Evolutionary conservation across 2,888 invertebrate genomes (phyloP).

Genomic region (Dilophus febrilis): DNA sequence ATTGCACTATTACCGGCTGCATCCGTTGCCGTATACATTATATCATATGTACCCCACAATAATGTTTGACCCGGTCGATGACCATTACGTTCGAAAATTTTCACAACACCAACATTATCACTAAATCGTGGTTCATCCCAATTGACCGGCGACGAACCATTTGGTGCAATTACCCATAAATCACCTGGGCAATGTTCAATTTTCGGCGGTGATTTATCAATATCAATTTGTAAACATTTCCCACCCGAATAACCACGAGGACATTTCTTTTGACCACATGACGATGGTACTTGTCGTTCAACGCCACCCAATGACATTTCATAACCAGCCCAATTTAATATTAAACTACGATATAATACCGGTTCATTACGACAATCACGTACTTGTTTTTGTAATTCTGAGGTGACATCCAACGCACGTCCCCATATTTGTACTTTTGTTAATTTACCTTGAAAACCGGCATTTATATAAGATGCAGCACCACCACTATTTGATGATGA

Average conservation of each 20-base stretch:
- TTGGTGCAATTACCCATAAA: conserved; percentile 83
- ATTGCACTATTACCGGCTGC: conserved; percentile 80
- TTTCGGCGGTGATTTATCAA: conserved; percentile 71
- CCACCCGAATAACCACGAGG: conserved; percentile 72
- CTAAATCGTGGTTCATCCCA: conserved; percentile 88
- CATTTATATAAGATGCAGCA: conserved; percentile 60
- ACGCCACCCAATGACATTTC: conserved; percentile 78
- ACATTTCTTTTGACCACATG: conserved; percentile 79
- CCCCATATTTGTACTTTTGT: conserved; percentile 93
- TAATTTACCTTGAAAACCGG: conserved; percentile 89
- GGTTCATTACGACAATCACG: conserved; percentile 84
- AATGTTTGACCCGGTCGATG: conserved; percentile 76
- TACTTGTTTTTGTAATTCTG: conserved; percentile 86
- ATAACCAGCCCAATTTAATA: conserved; percentile 87
- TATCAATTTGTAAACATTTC: conserved; percentile 68
- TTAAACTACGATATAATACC: conserved; percentile 67
- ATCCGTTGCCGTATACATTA: conserved; percentile 87
- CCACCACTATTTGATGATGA: too few relatives aligned
- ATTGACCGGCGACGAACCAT: conserved; percentile 73
- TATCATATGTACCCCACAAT: conserved; percentile 80
- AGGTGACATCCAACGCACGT: conserved; percentile 74
- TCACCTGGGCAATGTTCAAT: conserved; percentile 87
- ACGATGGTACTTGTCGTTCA: conserved; percentile 77
- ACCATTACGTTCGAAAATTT: conserved; percentile 67
- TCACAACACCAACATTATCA: conserved; percentile 70